Evolutionary conservation across 2,113 vertebrate species (phyloP).

Genomic region (Fulica atra): DNA sequence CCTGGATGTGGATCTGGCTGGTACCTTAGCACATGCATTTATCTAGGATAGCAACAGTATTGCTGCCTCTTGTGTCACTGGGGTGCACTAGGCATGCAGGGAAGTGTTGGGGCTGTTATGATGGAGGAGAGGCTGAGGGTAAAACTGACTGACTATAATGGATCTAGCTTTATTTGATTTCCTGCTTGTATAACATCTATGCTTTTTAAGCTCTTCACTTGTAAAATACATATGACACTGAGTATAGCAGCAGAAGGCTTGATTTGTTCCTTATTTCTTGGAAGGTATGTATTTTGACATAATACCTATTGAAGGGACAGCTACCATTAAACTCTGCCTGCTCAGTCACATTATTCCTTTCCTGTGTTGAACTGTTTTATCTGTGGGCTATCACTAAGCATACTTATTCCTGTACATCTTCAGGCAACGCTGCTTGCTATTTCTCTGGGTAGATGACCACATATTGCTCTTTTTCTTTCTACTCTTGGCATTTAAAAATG

Average conservation of each 20-base stretch:
- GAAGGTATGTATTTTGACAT: neutral
- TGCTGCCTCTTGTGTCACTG: neutral
- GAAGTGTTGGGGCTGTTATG: neutral
- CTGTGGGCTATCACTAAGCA: neutral
- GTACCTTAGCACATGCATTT: neutral
- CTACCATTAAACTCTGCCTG: neutral
- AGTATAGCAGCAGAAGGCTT: neutral
- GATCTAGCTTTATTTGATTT: neutral
- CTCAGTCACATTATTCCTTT: neutral
- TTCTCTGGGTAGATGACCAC: neutral
- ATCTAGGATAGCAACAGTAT: neutral
- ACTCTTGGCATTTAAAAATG: neutral
- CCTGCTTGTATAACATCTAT: neutral
- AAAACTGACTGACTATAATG: neutral
- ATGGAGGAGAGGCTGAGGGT: rapidly evolving
- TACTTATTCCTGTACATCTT: neutral
- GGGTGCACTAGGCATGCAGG: neutral
- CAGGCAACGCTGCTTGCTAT: neutral
- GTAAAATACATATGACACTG: neutral
- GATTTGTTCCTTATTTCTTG: neutral
- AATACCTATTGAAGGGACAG: neutral
- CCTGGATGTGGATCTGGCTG: neutral
- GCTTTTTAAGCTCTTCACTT: neutral
- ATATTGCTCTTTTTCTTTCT: neutral
- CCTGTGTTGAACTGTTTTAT: neutral